Evolutionary conservation across 2,113 vertebrate genomes (phyloP), one percentile per base, ranked within the genome.

Genomic region (Calonectris borealis): DNA sequence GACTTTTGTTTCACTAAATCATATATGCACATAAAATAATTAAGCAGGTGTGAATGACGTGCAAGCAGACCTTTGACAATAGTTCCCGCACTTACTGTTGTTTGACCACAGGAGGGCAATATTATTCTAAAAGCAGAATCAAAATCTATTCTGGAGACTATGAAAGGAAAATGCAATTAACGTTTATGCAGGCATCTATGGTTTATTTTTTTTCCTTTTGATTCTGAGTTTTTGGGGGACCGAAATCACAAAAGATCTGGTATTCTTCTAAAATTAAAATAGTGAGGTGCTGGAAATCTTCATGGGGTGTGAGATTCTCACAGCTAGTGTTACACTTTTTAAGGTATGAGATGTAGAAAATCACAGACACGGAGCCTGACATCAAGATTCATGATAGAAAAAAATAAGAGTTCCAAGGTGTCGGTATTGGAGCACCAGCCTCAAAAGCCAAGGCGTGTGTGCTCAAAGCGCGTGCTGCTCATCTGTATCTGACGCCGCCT

Each of bases 31-130:
- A 25, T 14, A 12, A 46, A 62, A 44, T 38, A 71, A 64, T 10
- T 16, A 65, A 36, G 58, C 20, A 6, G 2, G 1, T 52, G 40
- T 34, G 38, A 64, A 38, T 11, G 65, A 44, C 0, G 0, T 22
- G 57, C 34, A 17, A 4, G 42, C 61, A 84, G 86, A 60, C 26
- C 52, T 52, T 34, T 11, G 38, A 22, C 57, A 52, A 17, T 3
- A 54, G 44, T 10, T 71, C 29, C 31, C 0, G 3, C 62, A 17
- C 27, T 79, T 96, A 55, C 65, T 31, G 65, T 38, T 71, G 61
- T 76, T 77, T 85, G 93, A 91, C 95, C 96, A 96, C 96, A 66
- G 68, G 94, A 93, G 96, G 96, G 96, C 96, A 95, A 85, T 69
- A 38, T 51, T 76, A 69, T 42, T 12, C 66, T 20, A 32, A 80